Percentiles rank a stretch among this genome's conserved stretches.
Evolutionary conservation across 2,797 vertebrate species (phyloP).

Genomic region (Phataginus tricuspis): DNA sequence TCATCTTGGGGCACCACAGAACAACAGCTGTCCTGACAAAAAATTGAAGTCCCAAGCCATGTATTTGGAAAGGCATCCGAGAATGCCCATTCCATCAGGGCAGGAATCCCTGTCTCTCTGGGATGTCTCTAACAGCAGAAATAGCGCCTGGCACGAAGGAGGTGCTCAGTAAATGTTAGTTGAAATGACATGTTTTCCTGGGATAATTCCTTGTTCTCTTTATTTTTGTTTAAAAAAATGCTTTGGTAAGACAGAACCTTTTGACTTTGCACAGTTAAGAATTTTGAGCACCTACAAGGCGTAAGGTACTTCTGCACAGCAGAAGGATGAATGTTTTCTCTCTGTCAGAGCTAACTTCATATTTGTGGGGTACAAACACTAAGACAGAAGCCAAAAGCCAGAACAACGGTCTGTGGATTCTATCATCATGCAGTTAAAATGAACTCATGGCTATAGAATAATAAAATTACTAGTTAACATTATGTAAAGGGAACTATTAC

Average conservation of each 20-base stretch:
- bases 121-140: background rate
- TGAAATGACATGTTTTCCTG: background rate
- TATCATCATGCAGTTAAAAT: background rate
- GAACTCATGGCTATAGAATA: background rate
- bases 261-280: no score
- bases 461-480: background rate
- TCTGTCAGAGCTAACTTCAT: background rate
- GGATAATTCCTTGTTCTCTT: background rate
- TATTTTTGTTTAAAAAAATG: background rate
- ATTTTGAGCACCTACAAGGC: background rate
- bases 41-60: background rate
- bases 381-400: background rate
- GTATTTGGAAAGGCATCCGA: no score
- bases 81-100: background rate
- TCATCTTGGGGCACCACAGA: background rate
- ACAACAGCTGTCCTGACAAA: accelerated
- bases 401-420: background rate
- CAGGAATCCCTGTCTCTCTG: background rate
- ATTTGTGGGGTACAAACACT: background rate
- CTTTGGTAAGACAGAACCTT: background rate
- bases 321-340: background rate
- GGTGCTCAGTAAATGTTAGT: background rate
- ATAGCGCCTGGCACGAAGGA: background rate
- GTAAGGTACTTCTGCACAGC: background rate
- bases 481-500: background rate